These are phyloP conservation scores for Marisa cornuarietis DNA, from an alignment of 1,140 invertebrate species.

Conservation along the genomic window DNA sequence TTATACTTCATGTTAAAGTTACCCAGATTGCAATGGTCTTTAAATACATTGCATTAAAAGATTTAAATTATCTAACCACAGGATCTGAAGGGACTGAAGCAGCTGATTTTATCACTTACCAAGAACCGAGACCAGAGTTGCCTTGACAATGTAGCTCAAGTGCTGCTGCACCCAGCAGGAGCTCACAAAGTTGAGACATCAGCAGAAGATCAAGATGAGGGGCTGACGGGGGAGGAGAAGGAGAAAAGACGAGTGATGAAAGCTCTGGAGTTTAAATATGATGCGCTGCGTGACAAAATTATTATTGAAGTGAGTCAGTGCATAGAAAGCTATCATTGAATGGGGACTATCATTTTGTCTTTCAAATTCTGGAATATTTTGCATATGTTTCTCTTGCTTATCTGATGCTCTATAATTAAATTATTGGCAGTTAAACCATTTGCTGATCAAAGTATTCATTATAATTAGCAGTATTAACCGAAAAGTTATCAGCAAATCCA, in stretches of 20 bases:
- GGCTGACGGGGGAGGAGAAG: slow-evolving; percentile 25
- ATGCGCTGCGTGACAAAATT: slow-evolving; percentile 57
- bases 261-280: slow-evolving; percentile 60
- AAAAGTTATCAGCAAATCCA: no score
- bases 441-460: no score
- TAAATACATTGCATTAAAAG: no score
- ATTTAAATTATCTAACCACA: background rate
- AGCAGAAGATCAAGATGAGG: slow-evolving; percentile 11
- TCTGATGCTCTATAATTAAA: no score
- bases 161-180: slow-evolving; percentile 39
- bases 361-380: no score
- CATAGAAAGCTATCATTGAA: no score
- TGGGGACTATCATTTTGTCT: no score
- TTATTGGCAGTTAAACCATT: no score
- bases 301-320: slow-evolving; percentile 47
- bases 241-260: slow-evolving; percentile 43
- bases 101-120: slow-evolving; percentile 2
- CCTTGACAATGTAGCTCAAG: slow-evolving; percentile 54
- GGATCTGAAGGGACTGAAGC: slow-evolving; percentile 9
- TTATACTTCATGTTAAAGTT: no score
- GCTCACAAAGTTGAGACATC: background rate
- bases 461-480: no score
- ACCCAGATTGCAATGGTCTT: no score
- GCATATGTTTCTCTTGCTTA: no score
- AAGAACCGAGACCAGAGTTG: slow-evolving; percentile 10